Evolutionary conservation across 2,113 vertebrate species (phyloP).

Genomic region (Pseudopodoces humilis): DNA sequence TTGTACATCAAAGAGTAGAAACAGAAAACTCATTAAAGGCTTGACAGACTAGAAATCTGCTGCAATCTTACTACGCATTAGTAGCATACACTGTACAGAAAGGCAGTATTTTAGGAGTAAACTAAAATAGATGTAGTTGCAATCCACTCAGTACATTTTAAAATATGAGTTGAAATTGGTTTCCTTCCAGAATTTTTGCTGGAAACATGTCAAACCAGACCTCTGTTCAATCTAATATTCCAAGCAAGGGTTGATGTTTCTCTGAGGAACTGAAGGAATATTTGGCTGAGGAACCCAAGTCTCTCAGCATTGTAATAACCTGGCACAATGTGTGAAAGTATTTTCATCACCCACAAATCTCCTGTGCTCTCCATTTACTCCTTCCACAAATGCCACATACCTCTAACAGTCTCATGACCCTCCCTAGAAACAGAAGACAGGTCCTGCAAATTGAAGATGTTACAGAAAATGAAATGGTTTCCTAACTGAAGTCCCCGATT

Average conservation of each 20-base stretch:
- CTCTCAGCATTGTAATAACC: slow-evolving; percentile 23
- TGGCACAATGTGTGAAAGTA: not conserved
- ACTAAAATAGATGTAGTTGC: slow-evolving; percentile 21
- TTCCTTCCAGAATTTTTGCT: slow-evolving; percentile 45
- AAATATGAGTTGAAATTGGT: slow-evolving; percentile 21
- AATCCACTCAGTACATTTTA: slow-evolving; percentile 28
- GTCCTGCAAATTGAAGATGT: not conserved
- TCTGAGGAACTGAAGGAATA: slow-evolving; percentile 44
- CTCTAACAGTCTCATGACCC: not conserved
- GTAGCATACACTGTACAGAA: not conserved
- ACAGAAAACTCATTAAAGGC: slow-evolving; percentile 53
- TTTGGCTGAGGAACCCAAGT: slow-evolving; percentile 33
- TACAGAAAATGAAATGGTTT: slow-evolving; percentile 25
- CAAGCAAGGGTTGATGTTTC: slow-evolving; percentile 37
- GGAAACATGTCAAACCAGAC: slow-evolving; percentile 13
- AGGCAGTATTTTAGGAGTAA: slow-evolving; percentile 47
- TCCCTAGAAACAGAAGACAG: not conserved
- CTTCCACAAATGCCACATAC: not conserved
- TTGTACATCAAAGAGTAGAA: slow-evolving; percentile 18
- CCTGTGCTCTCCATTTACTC: not conserved
- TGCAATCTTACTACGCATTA: slow-evolving; percentile 10
- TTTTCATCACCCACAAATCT: slow-evolving; percentile 43
- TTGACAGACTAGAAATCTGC: slow-evolving; percentile 56
- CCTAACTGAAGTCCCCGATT: not conserved
- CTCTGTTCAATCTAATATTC: slow-evolving; percentile 53